Base-by-base conservation (phyloP, 2,113 vertebrate genomes). In the Lanius ludovicianus region DNA sequence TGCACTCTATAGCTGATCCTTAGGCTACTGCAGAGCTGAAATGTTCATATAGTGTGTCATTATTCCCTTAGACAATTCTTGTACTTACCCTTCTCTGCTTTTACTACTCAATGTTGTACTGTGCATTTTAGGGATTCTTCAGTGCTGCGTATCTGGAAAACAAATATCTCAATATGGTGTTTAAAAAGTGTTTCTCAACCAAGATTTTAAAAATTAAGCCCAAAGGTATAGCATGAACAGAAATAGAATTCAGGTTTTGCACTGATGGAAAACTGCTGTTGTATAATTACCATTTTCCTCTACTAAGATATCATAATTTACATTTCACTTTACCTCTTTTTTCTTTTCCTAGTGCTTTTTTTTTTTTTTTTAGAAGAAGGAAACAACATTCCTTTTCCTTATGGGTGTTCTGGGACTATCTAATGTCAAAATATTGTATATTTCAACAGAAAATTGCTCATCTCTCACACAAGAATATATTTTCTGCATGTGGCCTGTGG, bases 201-300 rank as follows among this genome's bases (percentile, higher is more conserved):
- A 95, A 39, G 79, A 77, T 81, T 89, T 96, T 87, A 50, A 64
- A 97, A 96, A 95, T 81, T 93, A 94, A 70, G 37, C 56, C 25
- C 91, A 86, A 89, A 95, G 74, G 87, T 77, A 83, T 13, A 68
- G 14, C 63, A 19, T 46, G 53, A 96, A 37, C 10, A 55, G 39
- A 91, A 85, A 59, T 3, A 89, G 27, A 92, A 80, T 52, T 68
- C 19, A 62, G 13, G 21, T 39, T 90, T 93, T 87, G 13, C 2
- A 9, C 39, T 96, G 46, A 78, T 22, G 76, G 41, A 88, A 91
- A 95, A 59, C 28, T 90, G 62, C 41, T 57, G 42, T 74, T 86
- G 13, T 41, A 46, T 47, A 46, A 89, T 85, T 89, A 46, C 28
- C 53, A 50, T 88, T 93, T 87, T 90, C 25, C 47, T 84, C 39